Base-by-base conservation (phyloP, 2,888 invertebrate genomes). In the Amphimallon solstitiale region DNA sequence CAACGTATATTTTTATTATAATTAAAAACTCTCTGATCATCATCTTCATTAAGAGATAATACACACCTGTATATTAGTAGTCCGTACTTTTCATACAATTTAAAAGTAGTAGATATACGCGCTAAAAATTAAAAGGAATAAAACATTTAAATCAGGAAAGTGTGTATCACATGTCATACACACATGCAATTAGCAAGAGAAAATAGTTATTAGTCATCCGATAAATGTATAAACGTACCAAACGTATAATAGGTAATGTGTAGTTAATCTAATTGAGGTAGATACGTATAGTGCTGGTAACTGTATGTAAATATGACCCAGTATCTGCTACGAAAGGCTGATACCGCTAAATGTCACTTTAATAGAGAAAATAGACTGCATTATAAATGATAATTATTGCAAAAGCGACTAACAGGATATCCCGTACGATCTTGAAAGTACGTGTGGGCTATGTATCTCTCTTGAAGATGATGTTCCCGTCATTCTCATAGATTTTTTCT, bases 271-370 rank as follows among this genome's bases (percentile, higher is more conserved):
- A 56, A 40, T 40, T 56, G 29, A 2, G 29, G 9, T 23, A 12
- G 40, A 23, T 29, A 40, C 40, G 14, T 2, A 40, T 1, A 21
- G 15, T 37, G 17, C 2, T 37, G 6, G 23, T 40, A 29, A 56
- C 56, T 43, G 23, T 56, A 56, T 15, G 46, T 40, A 56, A 40
- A 56, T 56, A 56, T 23, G 40, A 56, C 40, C 56, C 40, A 56
- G 21, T 56, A 40, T 56, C 21, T 23, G 21, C 37, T 15, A 37
- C 19, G 17, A 12, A 35, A 52, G 37, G 37, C 10, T 4, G 37
- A 38, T 54, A 54, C 38, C 54, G 54, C 54, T 54, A 38, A 38
- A 54, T 38, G 54, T 54, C 54, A 21, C 23, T 40, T 56, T 56
- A 38, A 40, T 56, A 43, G 37, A 7, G 19, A n/a, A 52, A 52